Conservation (phyloP, 2,888 invertebrate genomes). For the Drosophila dives region DNA sequence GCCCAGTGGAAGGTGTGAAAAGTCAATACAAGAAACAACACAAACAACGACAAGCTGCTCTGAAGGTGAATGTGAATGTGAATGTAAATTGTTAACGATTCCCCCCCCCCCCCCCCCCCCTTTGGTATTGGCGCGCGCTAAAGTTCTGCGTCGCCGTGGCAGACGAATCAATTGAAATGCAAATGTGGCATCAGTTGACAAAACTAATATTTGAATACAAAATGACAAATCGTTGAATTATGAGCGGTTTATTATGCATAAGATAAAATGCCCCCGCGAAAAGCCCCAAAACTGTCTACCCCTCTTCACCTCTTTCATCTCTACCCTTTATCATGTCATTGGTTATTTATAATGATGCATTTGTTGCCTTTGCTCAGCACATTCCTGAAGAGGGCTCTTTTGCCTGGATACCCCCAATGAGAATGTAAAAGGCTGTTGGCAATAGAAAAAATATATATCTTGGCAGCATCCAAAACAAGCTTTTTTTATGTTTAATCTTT, state of each 20-base stretch:
- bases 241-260: conserved; percentile 48
- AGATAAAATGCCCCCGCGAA: neutral
- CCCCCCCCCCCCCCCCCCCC: conserved; percentile 55
- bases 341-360: conserved; percentile 18
- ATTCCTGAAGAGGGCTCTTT: neutral
- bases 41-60: conserved; percentile 1
- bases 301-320: neutral
- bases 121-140: conserved; percentile 68
- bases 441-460: neutral
- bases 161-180: conserved; percentile 75
- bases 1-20: conserved; percentile 67
- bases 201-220: conserved; percentile 75
- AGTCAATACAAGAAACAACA: conserved; percentile 21
- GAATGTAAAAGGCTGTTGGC: neutral
- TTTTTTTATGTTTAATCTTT: neutral
- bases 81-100: conserved; percentile 45
- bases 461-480: neutral
- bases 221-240: conserved; percentile 79
- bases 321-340: neutral
- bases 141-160: conserved; percentile 57
- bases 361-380: neutral
- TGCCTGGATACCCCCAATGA: neutral
- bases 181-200: conserved; percentile 54
- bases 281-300: neutral
- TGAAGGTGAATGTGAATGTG: conserved; percentile 23